A percentile compares a stretch with the other conserved stretches of the same genome.
These are phyloP conservation scores for Periophthalmus modestus DNA, from an alignment of 2,113 vertebrate species.

Conservation along the genomic window DNA sequence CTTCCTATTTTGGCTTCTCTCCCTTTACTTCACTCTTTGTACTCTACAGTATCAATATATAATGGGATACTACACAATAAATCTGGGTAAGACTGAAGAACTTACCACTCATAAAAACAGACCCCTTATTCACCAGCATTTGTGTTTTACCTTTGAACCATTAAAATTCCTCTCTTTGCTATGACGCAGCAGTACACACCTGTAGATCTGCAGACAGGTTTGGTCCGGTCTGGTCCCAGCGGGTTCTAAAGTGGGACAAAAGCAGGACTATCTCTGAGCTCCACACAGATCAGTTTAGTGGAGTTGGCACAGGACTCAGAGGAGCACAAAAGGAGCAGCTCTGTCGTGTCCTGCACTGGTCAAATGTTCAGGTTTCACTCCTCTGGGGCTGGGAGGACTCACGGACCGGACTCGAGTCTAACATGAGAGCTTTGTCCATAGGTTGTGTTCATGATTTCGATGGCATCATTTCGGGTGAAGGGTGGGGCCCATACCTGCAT, in stretches of 20 bases:
- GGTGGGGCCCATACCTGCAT: too few species aligned
- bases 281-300: background rate
- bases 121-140: too few species aligned
- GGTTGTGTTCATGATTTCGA: too few species aligned
- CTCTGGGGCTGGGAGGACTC: conserved; percentile 43
- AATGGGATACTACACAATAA: too few species aligned
- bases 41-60: too few species aligned
- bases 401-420: background rate
- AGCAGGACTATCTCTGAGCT: conserved; percentile 22
- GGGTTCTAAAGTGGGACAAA: conserved; percentile 27
- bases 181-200: background rate
- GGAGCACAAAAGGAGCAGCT: background rate
- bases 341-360: conserved; percentile 24
- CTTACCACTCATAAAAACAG: too few species aligned
- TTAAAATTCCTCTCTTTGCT: too few species aligned
- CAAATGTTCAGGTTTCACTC: conserved; percentile 28
- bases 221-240: conserved; percentile 18
- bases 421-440: background rate
- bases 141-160: background rate
- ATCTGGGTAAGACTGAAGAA: too few species aligned
- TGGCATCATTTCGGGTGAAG: too few species aligned
- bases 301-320: conserved; percentile 6
- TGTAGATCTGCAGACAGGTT: background rate
- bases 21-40: too few species aligned
- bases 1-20: too few species aligned